Conservation (phyloP, 1,140 invertebrate species). For the Brachionus rubens region DNA sequence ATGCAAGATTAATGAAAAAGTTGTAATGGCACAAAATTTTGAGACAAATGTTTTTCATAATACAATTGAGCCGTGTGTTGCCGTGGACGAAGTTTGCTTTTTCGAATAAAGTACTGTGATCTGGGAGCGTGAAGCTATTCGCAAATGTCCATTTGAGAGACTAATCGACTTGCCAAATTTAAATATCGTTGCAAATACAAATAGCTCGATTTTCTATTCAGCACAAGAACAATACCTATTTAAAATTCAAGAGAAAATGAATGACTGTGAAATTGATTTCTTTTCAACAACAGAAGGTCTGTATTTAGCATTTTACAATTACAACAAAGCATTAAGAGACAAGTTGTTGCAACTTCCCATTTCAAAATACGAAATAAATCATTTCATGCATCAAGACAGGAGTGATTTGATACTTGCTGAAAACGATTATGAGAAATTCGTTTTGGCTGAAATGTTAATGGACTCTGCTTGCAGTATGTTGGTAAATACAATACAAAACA, state of each 20-base stretch:
- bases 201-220: not conserved
- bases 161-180: not conserved
- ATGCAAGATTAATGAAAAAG: not conserved
- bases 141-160: not conserved
- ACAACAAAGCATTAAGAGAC: not conserved
- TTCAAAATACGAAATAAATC: no score
- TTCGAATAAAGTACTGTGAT: not conserved
- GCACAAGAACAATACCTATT: not conserved
- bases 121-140: not conserved
- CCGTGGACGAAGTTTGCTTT: not conserved
- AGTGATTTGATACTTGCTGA: no score
- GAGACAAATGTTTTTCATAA: not conserved
- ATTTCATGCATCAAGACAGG: no score
- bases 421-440: no score
- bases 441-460: no score
- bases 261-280: not conserved
- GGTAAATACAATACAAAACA: not conserved
- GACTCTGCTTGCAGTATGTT: no score
- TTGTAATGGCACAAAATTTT: not conserved
- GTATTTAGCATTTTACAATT: not conserved
- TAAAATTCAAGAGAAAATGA: no score
- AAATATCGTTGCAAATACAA: not conserved
- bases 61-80: not conserved
- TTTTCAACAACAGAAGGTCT: not conserved
- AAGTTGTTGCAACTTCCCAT: no score